Conservation (phyloP, 2,113 vertebrate genomes). For the Varanus komodoensis region DNA sequence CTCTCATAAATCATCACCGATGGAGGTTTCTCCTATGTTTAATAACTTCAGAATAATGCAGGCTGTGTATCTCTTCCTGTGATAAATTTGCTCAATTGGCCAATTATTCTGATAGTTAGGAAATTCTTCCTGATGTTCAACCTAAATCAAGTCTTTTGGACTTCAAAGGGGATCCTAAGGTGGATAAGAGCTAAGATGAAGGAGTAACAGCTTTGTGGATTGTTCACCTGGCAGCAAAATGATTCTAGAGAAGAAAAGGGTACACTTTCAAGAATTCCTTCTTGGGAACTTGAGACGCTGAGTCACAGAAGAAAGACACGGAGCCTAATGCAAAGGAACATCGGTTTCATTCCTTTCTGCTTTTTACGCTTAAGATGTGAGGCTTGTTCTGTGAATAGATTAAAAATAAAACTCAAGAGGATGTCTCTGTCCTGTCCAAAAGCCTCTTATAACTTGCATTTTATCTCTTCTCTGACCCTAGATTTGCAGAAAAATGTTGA, state of each 20-base stretch:
- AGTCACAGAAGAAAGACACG: constrained; percentile 6
- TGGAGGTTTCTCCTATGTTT: neutral
- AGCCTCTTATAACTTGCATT: constrained; percentile 21
- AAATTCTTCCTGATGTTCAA: constrained; percentile 17
- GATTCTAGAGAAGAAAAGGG: neutral
- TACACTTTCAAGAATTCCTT: constrained; percentile 7
- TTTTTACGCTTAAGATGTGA: constrained; percentile 33
- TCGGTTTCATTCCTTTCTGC: constrained; percentile 12
- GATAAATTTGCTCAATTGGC: constrained; percentile 8
- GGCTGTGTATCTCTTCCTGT: neutral
- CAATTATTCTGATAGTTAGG: constrained; percentile 24
- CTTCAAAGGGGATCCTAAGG: constrained; percentile 20
- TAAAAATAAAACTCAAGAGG: constrained; percentile 36
- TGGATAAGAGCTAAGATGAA: constrained; percentile 2
- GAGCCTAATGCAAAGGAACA: neutral
- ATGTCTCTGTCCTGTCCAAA: constrained; percentile 31
- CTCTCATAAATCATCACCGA: neutral
- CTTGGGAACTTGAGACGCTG: constrained; percentile 21
- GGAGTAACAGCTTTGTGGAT: neutral
- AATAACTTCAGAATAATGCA: constrained; percentile 21
- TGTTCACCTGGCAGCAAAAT: neutral
- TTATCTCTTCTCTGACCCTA: constrained; percentile 24
- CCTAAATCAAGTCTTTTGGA: constrained; percentile 22
- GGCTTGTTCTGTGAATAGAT: constrained; percentile 16
- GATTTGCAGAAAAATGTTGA: constrained; percentile 23